Conservation (phyloP, 2,113 vertebrate species). For the Thalassoma bifasciatum region DNA sequence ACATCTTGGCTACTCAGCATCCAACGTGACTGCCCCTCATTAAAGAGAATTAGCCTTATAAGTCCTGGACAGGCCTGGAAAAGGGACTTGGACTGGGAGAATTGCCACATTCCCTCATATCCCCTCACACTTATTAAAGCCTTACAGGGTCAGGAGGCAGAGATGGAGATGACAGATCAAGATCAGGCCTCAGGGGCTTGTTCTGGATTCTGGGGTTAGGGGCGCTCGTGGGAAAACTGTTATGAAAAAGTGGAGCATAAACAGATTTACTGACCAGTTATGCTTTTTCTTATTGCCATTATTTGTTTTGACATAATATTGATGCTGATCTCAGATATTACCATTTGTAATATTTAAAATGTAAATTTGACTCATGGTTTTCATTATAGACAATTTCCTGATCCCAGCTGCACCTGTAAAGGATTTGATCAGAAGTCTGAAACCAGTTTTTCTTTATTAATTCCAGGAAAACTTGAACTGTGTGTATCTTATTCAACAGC, state of each 20-base stretch:
- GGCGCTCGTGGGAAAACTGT: slow-evolving; percentile 22
- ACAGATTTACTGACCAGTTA: slow-evolving; percentile 12
- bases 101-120: slow-evolving; percentile 57
- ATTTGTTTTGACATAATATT: not conserved
- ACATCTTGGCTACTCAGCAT: slow-evolving; percentile 10
- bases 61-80: slow-evolving; percentile 35
- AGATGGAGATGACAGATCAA: slow-evolving; percentile 25
- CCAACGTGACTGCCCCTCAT: slow-evolving; percentile 35
- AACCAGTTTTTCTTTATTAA: not conserved
- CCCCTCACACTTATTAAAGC: slow-evolving; percentile 60
- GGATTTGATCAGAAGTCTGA: slow-evolving; percentile 1
- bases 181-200: slow-evolving; percentile 43
- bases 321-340: not conserved
- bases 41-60: slow-evolving; percentile 56
- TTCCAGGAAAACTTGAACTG: not conserved
- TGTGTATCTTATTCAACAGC: slow-evolving; percentile 20
- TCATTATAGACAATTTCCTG: slow-evolving; percentile 7
- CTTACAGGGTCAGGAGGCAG: slow-evolving; percentile 29
- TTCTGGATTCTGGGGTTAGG: not conserved
- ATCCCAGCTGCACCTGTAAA: slow-evolving; percentile 9
- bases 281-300: slow-evolving; percentile 2
- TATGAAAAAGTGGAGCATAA: slow-evolving; percentile 43
- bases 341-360: slow-evolving; percentile 1
- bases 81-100: slow-evolving; percentile 39
- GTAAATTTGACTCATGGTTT: slow-evolving; percentile 2